Conservation (phyloP, 2,888 invertebrate genomes). For the Ceratothoa steindachneri region DNA sequence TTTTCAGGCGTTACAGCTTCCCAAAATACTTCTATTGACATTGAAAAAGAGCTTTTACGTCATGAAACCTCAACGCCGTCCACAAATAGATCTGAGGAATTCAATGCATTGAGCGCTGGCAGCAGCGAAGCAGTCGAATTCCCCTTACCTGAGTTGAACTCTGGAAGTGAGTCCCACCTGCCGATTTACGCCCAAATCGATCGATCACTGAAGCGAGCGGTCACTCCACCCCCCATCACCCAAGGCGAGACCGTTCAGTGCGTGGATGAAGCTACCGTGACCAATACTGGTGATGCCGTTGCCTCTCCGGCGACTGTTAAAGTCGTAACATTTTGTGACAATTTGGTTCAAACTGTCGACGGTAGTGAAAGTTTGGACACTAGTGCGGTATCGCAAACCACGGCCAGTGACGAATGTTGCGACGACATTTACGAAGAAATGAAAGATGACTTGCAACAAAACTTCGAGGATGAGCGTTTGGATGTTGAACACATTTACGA, state of each 20-base stretch:
- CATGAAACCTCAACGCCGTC: neutral
- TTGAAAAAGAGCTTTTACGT: neutral
- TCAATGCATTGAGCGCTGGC: neutral
- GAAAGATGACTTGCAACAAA: neutral
- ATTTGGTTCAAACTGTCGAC: no score
- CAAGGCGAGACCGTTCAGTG: neutral
- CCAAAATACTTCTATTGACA: neutral
- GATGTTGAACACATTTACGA: neutral
- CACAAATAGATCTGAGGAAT: neutral
- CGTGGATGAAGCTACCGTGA: neutral
- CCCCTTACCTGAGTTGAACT: neutral
- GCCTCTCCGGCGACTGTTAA: no score
- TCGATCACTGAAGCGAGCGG: neutral
- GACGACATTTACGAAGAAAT: no score
- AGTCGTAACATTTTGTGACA: neutral
- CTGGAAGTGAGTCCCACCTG: neutral
- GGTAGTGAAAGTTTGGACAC: no score
- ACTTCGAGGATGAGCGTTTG: no score
- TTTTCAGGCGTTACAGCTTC: neutral
- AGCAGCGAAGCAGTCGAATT: neutral
- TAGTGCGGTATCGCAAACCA: no score
- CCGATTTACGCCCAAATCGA: neutral
- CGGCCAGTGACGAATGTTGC: no score
- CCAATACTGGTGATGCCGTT: neutral
- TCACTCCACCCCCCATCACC: neutral